Conservation (phyloP, 1,140 invertebrate species). For the Cardiocondyla obscurior region DNA sequence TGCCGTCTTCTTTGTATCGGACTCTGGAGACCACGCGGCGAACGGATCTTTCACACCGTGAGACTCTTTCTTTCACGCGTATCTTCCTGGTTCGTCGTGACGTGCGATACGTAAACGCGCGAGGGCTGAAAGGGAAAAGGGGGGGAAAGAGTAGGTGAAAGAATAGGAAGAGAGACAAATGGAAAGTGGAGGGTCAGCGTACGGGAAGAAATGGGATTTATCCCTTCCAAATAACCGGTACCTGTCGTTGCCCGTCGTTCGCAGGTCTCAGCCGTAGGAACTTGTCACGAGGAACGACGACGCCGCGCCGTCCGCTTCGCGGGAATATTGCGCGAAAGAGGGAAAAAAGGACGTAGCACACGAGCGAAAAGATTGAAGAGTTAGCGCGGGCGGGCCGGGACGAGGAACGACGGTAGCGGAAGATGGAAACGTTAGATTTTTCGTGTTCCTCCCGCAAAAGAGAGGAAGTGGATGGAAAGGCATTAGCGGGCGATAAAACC, state of each 20-base stretch:
- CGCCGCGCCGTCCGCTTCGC: constrained; percentile 24
- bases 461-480: constrained; percentile 52
- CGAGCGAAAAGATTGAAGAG: constrained; percentile 44
- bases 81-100: neutral
- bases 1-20: no score
- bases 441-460: constrained; percentile 51
- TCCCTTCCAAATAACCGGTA: constrained; percentile 56
- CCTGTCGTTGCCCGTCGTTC: constrained; percentile 56
- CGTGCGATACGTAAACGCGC: neutral
- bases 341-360: constrained; percentile 28
- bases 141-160: neutral
- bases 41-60: neutral
- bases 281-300: constrained; percentile 58
- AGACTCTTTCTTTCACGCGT: neutral
- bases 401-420: neutral
- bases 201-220: constrained; percentile 58
- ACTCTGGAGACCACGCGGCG: neutral
- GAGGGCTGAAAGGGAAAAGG: neutral
- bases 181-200: constrained; percentile 42
- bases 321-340: constrained; percentile 44
- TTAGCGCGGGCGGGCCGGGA: neutral
- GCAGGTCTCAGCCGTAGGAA: constrained; percentile 45
- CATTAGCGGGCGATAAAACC: constrained; percentile 58
- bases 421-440: constrained; percentile 59
- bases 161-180: constrained; percentile 7